phyloP scores from a whole-genome alignment of 2,888 invertebrate species.

The Lutraria lutraria region DNA sequence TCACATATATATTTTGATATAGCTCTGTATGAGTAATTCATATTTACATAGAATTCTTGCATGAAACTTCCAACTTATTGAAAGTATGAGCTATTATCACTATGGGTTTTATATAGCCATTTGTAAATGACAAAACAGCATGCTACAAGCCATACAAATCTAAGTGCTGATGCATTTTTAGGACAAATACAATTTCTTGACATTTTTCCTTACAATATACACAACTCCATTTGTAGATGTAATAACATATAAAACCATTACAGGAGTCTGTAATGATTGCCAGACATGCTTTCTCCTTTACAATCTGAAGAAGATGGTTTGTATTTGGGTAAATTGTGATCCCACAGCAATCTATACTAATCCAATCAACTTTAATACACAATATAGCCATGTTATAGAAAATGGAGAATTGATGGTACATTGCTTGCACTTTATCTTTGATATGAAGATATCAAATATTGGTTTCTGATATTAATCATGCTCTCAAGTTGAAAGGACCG shows the following conservation, averaged over 20 bases:
- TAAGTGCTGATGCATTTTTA: neutral
- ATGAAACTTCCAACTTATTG: neutral
- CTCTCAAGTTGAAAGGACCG: slow-evolving; percentile 48
- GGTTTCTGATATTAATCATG: slow-evolving; percentile 58
- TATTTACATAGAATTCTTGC: neutral
- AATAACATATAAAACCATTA: neutral
- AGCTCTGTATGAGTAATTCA: neutral
- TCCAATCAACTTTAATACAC: slow-evolving; percentile 40
- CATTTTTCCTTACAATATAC: neutral
- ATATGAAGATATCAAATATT: slow-evolving; percentile 47
- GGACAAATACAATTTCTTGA: neutral
- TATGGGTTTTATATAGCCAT: neutral
- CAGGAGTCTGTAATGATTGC: neutral
- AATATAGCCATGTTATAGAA: slow-evolving; percentile 31
- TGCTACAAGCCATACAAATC: neutral
- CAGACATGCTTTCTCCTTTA: slow-evolving; percentile 11
- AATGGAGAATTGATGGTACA: slow-evolving; percentile 59
- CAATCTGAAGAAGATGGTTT: neutral
- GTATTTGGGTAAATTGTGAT: neutral
- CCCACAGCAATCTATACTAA: slow-evolving; percentile 32
- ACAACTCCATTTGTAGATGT: neutral
- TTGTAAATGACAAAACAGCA: neutral
- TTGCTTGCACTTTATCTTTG: slow-evolving; percentile 56
- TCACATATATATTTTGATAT: neutral
- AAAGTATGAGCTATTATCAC: neutral